Evolutionary conservation across 2,113 vertebrate genomes (phyloP).

Genomic region (Pseudorectes ferrugineus): DNA sequence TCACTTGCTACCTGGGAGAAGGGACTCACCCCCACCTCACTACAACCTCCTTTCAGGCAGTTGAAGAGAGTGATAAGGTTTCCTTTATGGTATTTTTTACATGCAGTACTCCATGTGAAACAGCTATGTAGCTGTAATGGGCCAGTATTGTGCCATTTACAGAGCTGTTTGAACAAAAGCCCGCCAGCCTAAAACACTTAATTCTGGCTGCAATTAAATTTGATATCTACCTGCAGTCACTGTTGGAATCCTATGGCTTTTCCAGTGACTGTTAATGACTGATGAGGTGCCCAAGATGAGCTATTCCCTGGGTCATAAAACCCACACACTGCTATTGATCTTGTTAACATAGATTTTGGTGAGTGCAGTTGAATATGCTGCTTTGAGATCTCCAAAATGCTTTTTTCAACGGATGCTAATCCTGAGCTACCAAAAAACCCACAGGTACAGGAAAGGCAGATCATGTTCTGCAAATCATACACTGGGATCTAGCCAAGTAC

Average conservation of each 20-base stretch:
- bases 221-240: neutral
- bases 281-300: neutral
- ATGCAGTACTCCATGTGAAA: neutral
- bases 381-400: neutral
- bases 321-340: neutral
- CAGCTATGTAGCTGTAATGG: neutral
- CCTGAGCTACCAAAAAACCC: neutral
- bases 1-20: neutral
- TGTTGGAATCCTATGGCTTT: neutral
- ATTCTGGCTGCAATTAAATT: neutral
- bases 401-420: neutral
- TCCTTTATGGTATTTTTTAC: neutral
- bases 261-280: neutral
- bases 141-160: neutral
- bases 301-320: neutral
- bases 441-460: constrained; percentile 15
- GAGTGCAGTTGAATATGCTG: neutral
- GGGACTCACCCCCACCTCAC: neutral
- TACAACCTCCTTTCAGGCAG: neutral
- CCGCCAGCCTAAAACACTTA: neutral
- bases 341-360: neutral
- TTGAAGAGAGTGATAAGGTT: neutral
- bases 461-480: neutral
- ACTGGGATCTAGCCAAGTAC: neutral
- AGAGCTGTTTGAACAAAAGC: neutral